Evolutionary conservation across 2,888 invertebrate species (phyloP).

Genomic region (Chaetogeoica ovagalla): DNA sequence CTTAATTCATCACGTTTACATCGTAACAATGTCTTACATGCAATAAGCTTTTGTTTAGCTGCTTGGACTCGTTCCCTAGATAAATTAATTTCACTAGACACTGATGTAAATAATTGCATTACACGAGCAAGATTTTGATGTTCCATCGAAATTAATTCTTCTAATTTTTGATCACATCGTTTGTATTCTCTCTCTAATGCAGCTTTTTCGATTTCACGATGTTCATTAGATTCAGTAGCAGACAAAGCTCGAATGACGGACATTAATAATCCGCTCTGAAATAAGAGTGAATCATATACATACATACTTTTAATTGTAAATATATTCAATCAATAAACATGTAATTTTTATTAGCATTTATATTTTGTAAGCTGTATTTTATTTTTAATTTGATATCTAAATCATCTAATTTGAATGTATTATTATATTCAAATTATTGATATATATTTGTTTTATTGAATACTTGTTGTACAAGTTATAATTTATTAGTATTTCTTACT

Average conservation of each 20-base stretch:
- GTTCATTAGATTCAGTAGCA: constrained; percentile 90
- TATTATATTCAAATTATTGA: too few relatives aligned
- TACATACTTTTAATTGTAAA: constrained; percentile 22
- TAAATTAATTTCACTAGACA: constrained; percentile 58
- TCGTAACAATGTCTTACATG: constrained; percentile 82
- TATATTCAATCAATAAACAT: not conserved
- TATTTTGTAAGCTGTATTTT: too few relatives aligned
- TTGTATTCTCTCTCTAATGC: constrained; percentile 92
- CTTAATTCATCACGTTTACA: constrained; percentile 91
- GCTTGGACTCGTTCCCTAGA: constrained; percentile 75
- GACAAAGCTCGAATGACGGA: constrained; percentile 93
- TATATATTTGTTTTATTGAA: not conserved
- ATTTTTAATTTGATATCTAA: too few relatives aligned
- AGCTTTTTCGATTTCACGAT: constrained; percentile 87
- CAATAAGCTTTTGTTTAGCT: constrained; percentile 79
- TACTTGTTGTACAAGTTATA: not conserved
- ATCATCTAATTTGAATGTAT: too few relatives aligned
- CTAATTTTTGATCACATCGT: constrained; percentile 84
- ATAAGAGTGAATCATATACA: constrained; percentile 55
- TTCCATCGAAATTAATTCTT: constrained; percentile 84
- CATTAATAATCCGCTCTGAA: constrained; percentile 83
- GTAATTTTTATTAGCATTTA: too few relatives aligned
- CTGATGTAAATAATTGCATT: constrained; percentile 64
- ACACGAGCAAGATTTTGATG: constrained; percentile 85
- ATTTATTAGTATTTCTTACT: not conserved